Percentiles rank a stretch among this genome's conserved stretches.
phyloP scores from a whole-genome alignment of 2,888 invertebrate genomes.

The Diplazon laetatorius region DNA sequence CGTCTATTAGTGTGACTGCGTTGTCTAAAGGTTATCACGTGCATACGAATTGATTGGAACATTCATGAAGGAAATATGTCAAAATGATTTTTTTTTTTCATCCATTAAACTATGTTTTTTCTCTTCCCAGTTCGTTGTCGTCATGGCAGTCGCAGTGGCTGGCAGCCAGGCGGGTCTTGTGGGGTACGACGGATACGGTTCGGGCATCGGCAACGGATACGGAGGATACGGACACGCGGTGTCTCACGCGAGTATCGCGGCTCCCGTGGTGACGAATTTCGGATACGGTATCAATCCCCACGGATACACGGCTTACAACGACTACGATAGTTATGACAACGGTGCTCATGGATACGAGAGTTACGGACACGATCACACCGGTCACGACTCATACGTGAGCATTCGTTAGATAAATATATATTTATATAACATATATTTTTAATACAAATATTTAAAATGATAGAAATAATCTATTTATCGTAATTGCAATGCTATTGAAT shows the following conservation, averaged over 20 bases:
- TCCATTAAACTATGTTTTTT: conserved; percentile 3
- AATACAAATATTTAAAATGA: not conserved
- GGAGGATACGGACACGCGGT: conserved; percentile 64
- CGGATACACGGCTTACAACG: conserved; percentile 47
- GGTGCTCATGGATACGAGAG: conserved; percentile 44
- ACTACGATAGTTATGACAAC: conserved; percentile 53
- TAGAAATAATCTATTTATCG: not conserved
- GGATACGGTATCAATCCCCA: conserved; percentile 57
- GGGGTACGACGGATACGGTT: conserved; percentile 49
- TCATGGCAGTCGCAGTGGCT: conserved; percentile 67
- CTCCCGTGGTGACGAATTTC: conserved; percentile 55
- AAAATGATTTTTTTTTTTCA: not conserved
- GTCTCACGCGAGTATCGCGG: conserved; percentile 53
- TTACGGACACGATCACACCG: conserved; percentile 58
- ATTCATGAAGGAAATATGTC: too few species aligned
- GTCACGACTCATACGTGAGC: conserved; percentile 74
- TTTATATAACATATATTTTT: not conserved
- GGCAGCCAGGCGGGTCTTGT: conserved; percentile 68
- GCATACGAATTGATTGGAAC: too few species aligned
- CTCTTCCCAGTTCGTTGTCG: conserved; percentile 58
- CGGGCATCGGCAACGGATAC: conserved; percentile 22
- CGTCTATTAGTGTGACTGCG: too few species aligned
- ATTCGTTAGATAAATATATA: not conserved
- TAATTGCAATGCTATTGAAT: too few species aligned
- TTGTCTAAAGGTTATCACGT: too few species aligned